Conservation (phyloP, 2,113 vertebrate genomes). For the human (Homo sapiens) region DNA sequence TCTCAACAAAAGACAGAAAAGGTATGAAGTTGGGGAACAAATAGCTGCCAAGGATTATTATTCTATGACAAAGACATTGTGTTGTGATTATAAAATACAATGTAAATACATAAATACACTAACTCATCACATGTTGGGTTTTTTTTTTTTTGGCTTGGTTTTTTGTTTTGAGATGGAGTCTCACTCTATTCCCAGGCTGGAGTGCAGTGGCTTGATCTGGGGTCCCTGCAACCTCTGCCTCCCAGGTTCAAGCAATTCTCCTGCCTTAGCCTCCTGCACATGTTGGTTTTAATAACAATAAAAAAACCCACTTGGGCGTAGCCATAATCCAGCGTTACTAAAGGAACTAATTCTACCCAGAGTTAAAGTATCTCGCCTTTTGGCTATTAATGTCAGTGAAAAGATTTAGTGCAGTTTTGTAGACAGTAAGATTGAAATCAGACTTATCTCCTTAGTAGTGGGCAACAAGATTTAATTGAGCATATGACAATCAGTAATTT, state of each 20-base stretch:
- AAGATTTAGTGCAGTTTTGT: not conserved
- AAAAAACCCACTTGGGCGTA: accelerated
- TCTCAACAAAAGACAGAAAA: not conserved
- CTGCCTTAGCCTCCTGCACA: not conserved
- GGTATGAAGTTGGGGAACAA: not conserved
- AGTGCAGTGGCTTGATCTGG: no score
- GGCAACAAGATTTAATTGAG: not conserved
- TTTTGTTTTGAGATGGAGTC: no score
- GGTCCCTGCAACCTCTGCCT: no score
- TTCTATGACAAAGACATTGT: not conserved
- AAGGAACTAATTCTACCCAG: not conserved
- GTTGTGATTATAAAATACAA: not conserved
- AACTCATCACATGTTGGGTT: not conserved
- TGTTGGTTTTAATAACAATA: not conserved
- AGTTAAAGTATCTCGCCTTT: not conserved
- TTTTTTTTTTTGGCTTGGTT: no score
- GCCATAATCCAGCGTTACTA: not conserved
- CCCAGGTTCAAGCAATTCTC: no score
- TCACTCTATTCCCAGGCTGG: no score
- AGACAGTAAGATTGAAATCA: not conserved
- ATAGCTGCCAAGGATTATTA: not conserved
- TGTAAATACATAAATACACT: not conserved
- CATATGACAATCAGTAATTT: not conserved
- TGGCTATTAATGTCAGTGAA: not conserved
- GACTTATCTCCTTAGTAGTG: not conserved